Percentiles rank a stretch among this genome's conserved stretches.
Evolutionary conservation across 2,113 vertebrate genomes (phyloP).

Genomic region (Sapayoa aenigma): DNA sequence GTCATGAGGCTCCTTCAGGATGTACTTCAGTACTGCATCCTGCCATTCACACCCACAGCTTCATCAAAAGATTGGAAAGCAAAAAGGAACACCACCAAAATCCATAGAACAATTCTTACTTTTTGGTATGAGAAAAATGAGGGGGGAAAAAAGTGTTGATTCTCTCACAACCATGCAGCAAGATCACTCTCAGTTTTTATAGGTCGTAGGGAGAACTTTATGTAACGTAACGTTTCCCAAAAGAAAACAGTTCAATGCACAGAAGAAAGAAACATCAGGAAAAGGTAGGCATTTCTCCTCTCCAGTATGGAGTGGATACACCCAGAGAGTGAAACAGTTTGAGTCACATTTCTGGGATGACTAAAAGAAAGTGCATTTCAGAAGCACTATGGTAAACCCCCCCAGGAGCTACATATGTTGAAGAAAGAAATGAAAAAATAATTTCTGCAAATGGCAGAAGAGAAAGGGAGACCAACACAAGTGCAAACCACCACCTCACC

Average conservation of each 20-base stretch:
- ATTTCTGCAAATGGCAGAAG: not conserved
- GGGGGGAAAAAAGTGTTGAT: not conserved
- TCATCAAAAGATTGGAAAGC: not conserved
- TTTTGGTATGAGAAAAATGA: not conserved
- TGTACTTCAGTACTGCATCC: not conserved
- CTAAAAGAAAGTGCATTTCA: conserved; percentile 33
- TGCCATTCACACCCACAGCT: not conserved
- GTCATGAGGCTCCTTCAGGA: not conserved
- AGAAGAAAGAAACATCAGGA: not conserved
- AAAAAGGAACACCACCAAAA: not conserved
- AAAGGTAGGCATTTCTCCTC: conserved; percentile 5
- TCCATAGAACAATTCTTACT: not conserved
- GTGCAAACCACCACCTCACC: not conserved
- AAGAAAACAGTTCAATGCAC: not conserved
- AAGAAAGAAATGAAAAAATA: not conserved
- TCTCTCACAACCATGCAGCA: fast-evolving
- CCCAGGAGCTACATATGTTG: not conserved
- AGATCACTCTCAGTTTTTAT: not conserved
- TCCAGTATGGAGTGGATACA: not conserved
- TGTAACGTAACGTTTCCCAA: not conserved
- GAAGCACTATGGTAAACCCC: not conserved
- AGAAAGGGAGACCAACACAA: not conserved
- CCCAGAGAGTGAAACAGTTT: not conserved
- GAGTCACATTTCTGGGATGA: conserved; percentile 16
- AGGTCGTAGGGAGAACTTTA: not conserved